phyloP scores from a whole-genome alignment of 2,797 vertebrate species.

The Pteropus rufus region DNA sequence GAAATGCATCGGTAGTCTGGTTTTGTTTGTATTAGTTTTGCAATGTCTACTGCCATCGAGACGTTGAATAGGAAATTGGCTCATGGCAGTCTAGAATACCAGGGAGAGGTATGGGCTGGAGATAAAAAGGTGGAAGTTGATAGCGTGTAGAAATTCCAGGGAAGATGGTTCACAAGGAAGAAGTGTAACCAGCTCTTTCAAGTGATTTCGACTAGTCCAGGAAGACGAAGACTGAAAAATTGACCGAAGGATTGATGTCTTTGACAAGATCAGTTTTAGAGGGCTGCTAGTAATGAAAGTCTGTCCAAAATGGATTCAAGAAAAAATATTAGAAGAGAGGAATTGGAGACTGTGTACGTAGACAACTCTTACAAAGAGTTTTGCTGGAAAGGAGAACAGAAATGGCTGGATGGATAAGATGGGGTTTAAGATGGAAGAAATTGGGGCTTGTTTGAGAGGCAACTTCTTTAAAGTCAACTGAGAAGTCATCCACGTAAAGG shows the following conservation, averaged over 20 bases:
- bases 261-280: not conserved
- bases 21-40: not conserved
- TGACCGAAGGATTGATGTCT: not conserved
- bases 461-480: not conserved
- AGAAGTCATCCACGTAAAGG: not conserved
- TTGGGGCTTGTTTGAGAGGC: not conserved
- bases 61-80: not conserved
- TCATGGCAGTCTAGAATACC: not conserved
- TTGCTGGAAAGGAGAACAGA: not conserved
- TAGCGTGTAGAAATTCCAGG: not conserved
- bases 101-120: not conserved
- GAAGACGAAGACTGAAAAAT: not conserved
- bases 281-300: not conserved
- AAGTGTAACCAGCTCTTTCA: not conserved
- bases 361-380: not conserved
- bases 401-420: not conserved
- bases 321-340: not conserved
- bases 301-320: not conserved
- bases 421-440: not conserved
- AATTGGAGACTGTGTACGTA: not conserved
- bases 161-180: not conserved
- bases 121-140: not conserved
- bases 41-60: not conserved
- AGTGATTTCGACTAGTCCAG: not conserved
- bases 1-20: not conserved